These are phyloP conservation scores for Sceloporus tristichus DNA, from an alignment of 2,113 vertebrate species.

Conservation along the genomic window DNA sequence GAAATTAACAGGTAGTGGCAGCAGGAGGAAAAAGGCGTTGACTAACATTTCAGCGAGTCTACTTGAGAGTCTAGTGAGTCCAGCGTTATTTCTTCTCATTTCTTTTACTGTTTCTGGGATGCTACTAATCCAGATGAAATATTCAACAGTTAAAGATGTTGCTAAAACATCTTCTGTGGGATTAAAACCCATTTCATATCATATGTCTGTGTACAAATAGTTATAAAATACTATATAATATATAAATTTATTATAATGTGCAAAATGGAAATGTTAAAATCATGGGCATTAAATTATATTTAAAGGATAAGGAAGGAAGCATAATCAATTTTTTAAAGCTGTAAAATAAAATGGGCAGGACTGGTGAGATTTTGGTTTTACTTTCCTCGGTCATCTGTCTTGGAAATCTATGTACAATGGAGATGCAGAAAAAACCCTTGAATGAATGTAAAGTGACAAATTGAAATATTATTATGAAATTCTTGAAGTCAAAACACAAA, in stretches of 20 bases:
- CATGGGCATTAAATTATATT: conserved; percentile 67
- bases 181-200: conserved; percentile 65
- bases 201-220: background rate
- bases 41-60: too few relatives aligned
- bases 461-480: background rate
- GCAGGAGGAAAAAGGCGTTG: too few relatives aligned
- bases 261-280: conserved; percentile 63
- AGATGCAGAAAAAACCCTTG: fast-evolving
- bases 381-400: fast-evolving
- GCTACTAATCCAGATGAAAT: conserved; percentile 68
- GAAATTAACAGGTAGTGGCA: too few relatives aligned
- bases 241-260: conserved; percentile 64
- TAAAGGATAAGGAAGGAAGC: conserved; percentile 47
- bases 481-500: background rate
- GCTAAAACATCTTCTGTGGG: conserved; percentile 61
- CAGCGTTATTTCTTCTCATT: conserved; percentile 45
- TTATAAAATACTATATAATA: conserved; percentile 62
- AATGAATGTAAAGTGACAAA: background rate
- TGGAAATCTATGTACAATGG: background rate
- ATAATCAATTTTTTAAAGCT: conserved; percentile 37
- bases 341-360: conserved; percentile 18
- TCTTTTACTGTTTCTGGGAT: conserved; percentile 55
- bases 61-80: too few relatives aligned
- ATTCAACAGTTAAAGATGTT: conserved; percentile 63
- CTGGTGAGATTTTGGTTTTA: background rate